Evolutionary conservation across 92 coral and sea anemone species (phyloP).

Genomic region (Palythoa caribaeorum): DNA sequence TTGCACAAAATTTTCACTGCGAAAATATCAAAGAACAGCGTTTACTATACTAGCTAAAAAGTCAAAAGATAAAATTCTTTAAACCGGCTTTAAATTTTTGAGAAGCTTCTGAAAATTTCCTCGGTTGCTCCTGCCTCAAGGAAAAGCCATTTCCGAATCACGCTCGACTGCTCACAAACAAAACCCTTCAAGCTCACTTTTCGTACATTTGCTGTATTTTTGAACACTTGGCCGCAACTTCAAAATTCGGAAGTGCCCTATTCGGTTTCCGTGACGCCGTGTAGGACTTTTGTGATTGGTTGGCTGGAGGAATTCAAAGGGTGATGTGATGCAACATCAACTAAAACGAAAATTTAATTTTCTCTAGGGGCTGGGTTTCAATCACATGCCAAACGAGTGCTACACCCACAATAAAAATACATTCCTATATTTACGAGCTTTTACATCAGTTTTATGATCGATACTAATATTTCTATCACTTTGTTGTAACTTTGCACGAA

Average conservation of each 20-base stretch:
- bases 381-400: constrained; percentile 26
- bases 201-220: too few relatives aligned
- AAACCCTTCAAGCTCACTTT: too few relatives aligned
- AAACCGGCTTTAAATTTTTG: too few relatives aligned
- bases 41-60: not conserved
- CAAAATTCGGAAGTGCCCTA: too few relatives aligned
- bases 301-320: constrained; percentile 27
- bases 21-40: too few relatives aligned
- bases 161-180: too few relatives aligned
- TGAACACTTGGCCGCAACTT: too few relatives aligned
- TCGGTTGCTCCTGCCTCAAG: not conserved
- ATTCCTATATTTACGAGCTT: not conserved
- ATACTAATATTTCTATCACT: not conserved
- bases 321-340: constrained; percentile 43
- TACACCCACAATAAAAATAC: not conserved
- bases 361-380: constrained; percentile 23
- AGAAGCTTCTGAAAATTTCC: not conserved
- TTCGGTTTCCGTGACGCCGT: constrained; percentile 41
- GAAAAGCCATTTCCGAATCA: not conserved
- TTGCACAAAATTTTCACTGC: too few relatives aligned
- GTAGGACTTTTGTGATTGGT: constrained; percentile 6
- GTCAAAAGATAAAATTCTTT: not conserved
- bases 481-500: constrained; percentile 17
- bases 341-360: constrained; percentile 37
- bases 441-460: not conserved